Base-by-base conservation (phyloP, 1,140 invertebrate genomes). In the Diuraphis noxia region DNA sequence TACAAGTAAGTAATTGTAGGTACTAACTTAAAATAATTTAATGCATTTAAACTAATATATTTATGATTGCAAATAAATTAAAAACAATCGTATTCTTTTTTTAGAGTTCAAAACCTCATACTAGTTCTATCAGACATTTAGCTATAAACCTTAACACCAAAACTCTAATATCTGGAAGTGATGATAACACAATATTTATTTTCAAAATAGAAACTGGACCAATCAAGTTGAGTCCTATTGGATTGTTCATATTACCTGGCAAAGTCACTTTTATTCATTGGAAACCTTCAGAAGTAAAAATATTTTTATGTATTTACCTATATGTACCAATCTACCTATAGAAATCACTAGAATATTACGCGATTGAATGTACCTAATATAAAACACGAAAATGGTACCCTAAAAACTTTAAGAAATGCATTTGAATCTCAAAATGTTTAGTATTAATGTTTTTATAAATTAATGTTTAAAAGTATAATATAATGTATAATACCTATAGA, bases 131-230 rank as follows among this genome's bases (percentile, higher is more conserved):
- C n/a, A 96, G 94, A 0, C 94, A 94, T 84, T 95, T 97, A 93
- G 94, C 94, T 8, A 93, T 96, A 10, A 96, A 96, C 92, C 92
- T 92, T 7, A 93, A 93, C 92, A 94, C 95, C 90, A 95, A 93
- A 1, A 79, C 96, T 84, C 92, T 97, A 1, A 94, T 96, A 0
- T 96, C 95, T 0, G 96, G 95, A 19, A 94, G 95, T 91, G 94
- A 95, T 88, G 96, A 97, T 93, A 93, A 93, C 46, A 96, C 96
- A 6, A 95, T 97, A 92, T 97, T 97, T 92, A 93, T 96, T 87
- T 96, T 96, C 92, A 92, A 93, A n/a, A 81, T 96, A 17, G 91
- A 94, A 23, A 87, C 93, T 34, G 93, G 92, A 25, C 56, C 40
- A 19, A 38, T 92, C 6, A 91, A 41, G 30, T 93, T 97, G 49